Evolutionary conservation across 2,888 invertebrate genomes (phyloP).

Genomic region (Teleiodes luculella): DNA sequence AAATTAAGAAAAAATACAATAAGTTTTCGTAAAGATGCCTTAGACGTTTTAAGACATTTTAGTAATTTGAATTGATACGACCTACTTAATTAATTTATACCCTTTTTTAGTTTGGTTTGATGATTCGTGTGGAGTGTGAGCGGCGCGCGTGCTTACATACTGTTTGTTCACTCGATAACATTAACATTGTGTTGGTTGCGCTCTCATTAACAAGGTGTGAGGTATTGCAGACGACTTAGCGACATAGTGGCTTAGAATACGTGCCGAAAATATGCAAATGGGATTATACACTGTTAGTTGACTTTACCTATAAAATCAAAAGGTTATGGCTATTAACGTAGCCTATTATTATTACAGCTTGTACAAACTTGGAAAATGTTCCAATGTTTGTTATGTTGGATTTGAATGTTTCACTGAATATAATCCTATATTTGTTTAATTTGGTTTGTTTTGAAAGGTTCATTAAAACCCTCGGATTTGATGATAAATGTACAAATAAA

Average conservation of each 20-base stretch:
- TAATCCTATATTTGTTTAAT: slow-evolving; percentile 78
- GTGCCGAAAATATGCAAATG: slow-evolving; percentile 61
- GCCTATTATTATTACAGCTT: slow-evolving; percentile 50
- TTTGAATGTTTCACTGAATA: slow-evolving; percentile 76
- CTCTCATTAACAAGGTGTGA: slow-evolving; percentile 68
- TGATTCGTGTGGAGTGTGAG: slow-evolving; percentile 30
- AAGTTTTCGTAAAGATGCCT: slow-evolving; percentile 75
- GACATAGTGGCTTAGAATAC: slow-evolving; percentile 61
- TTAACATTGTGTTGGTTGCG: slow-evolving; percentile 65
- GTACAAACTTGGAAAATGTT: slow-evolving; percentile 51
- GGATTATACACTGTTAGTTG: slow-evolving; percentile 64
- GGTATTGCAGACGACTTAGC: slow-evolving; percentile 60
- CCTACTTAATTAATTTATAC: slow-evolving; percentile 49
- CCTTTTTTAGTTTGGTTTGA: slow-evolving; percentile 34
- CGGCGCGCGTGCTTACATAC: slow-evolving; percentile 26
- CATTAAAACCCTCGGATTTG: slow-evolving; percentile 4
- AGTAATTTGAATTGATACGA: slow-evolving; percentile 38
- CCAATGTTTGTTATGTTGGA: slow-evolving; percentile 66
- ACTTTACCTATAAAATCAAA: slow-evolving; percentile 41
- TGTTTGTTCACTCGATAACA: slow-evolving; percentile 13
- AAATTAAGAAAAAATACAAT: slow-evolving; percentile 74
- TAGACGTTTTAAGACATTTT: slow-evolving; percentile 67
- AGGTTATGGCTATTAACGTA: slow-evolving; percentile 35
- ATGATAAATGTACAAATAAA: background rate
- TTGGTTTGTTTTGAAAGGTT: slow-evolving; percentile 62